Conservation (phyloP, 2,888 invertebrate species). For the Dioctria linearis region DNA sequence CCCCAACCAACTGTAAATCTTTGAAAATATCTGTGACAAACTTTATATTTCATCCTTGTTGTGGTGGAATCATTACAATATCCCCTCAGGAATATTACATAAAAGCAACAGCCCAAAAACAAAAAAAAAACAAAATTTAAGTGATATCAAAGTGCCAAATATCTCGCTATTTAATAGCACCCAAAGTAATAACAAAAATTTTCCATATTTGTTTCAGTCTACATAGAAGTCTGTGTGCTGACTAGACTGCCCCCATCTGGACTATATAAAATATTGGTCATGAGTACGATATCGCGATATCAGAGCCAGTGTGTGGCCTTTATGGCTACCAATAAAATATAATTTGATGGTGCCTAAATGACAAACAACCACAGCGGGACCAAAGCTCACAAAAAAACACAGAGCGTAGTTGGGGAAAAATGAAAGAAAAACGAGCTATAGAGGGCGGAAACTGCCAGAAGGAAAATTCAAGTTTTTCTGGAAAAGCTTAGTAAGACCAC, state of each 20-base stretch:
- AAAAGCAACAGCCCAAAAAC: no score
- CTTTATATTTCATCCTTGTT: no score
- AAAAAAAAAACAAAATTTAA: background rate
- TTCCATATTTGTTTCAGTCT: conserved; percentile 42
- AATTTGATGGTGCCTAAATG: conserved; percentile 57
- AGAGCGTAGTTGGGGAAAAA: background rate
- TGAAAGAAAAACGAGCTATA: conserved; percentile 24
- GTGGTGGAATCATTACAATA: no score
- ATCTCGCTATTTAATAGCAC: conserved; percentile 3
- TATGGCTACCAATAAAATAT: conserved; percentile 56
- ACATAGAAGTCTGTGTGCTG: conserved; percentile 14
- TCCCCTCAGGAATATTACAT: no score
- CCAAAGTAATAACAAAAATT: conserved; percentile 34
- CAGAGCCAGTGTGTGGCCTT: conserved; percentile 53
- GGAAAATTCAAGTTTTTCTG: conserved; percentile 19
- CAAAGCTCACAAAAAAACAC: conserved; percentile 2
- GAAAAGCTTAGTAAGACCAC: conserved; percentile 4
- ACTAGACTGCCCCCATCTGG: conserved; percentile 40
- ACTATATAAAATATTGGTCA: background rate
- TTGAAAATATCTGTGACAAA: no score
- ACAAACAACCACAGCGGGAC: conserved; percentile 54
- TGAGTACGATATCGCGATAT: background rate
- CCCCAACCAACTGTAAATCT: no score
- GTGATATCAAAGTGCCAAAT: conserved; percentile 34
- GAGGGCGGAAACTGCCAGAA: conserved; percentile 22